Conservation (phyloP, 2,797 vertebrate genomes). For the Morus bassanus region DNA sequence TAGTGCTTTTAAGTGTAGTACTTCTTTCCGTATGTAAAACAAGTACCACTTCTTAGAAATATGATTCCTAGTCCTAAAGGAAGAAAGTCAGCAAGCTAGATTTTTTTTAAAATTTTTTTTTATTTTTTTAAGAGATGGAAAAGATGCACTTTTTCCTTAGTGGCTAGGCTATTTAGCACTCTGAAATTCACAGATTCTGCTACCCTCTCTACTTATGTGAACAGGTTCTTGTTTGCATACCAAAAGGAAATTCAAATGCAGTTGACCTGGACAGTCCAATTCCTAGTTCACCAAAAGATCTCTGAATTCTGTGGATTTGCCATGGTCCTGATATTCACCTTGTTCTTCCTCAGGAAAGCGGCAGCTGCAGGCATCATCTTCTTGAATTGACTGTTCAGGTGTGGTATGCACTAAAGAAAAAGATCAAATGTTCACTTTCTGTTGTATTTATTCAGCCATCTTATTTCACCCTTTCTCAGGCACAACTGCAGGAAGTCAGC, state of each 20-base stretch:
- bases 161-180: neutral
- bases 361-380: constrained; percentile 85
- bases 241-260: neutral
- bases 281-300: neutral
- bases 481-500: neutral
- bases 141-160: neutral
- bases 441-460: neutral
- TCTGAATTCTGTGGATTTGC: neutral
- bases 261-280: neutral
- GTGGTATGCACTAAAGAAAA: constrained; percentile 36
- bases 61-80: neutral
- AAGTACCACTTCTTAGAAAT: neutral
- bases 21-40: neutral
- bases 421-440: neutral
- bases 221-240: neutral
- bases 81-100: neutral
- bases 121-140: neutral
- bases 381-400: constrained; percentile 56
- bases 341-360: constrained; percentile 88
- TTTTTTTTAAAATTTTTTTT: neutral
- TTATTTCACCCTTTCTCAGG: neutral
- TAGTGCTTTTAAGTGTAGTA: neutral
- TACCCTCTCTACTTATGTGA: neutral
- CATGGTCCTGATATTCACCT: constrained; percentile 74
- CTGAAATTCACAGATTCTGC: neutral